Conservation (phyloP, 2,797 vertebrate species). For the Bryconaethiops microstoma region DNA sequence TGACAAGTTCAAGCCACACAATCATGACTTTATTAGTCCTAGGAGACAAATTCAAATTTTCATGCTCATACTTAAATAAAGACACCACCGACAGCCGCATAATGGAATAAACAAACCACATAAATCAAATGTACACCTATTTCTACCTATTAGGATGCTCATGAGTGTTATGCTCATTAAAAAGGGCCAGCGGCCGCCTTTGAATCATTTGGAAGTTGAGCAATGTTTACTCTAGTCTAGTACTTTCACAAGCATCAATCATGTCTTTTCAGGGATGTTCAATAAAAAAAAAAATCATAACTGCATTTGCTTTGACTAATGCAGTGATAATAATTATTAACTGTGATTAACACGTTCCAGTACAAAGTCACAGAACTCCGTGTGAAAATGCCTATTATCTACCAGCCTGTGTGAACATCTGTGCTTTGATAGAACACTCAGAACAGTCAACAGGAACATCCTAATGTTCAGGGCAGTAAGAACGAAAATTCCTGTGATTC, state of each 20-base stretch:
- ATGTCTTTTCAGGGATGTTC: neutral
- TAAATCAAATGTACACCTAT: neutral
- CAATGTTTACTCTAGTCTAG: neutral
- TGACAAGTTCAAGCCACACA: neutral
- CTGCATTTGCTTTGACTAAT: neutral
- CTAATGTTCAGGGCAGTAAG: constrained; percentile 16
- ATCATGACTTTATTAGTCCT: neutral
- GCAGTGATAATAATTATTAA: constrained; percentile 13
- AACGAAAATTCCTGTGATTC: constrained; percentile 38
- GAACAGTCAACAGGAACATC: constrained; percentile 51
- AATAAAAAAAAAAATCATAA: neutral
- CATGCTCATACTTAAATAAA: too few relatives aligned
- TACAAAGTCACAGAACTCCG: constrained; percentile 18
- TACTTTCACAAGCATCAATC: neutral
- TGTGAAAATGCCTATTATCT: constrained; percentile 5
- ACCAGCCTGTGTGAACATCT: neutral
- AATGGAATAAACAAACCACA: too few relatives aligned
- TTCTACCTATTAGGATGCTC: neutral
- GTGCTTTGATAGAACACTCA: constrained; percentile 6
- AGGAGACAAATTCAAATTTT: too few relatives aligned
- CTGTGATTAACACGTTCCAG: constrained; percentile 14
- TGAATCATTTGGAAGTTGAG: neutral
- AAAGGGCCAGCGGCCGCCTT: neutral
- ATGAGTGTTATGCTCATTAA: neutral
- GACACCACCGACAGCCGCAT: too few relatives aligned